Evolutionary conservation across 2,113 vertebrate species (phyloP), one percentile per base, ranked within the genome.

Genomic region (Oncorhynchus kisutch): DNA sequence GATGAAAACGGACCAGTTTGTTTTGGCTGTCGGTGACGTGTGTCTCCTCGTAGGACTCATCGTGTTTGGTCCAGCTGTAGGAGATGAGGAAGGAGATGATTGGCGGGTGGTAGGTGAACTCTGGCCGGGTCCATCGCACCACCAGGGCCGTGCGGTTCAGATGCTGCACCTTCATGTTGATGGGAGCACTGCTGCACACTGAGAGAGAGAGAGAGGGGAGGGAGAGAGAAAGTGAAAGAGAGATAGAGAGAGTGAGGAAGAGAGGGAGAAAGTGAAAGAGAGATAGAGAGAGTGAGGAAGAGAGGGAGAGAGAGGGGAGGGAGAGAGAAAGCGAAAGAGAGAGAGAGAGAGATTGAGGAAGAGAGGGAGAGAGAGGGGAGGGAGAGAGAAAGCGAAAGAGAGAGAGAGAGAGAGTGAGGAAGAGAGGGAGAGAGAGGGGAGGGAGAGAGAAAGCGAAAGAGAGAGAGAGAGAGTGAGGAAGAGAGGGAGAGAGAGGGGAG

Each of bases 91-190:
- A 99, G 91, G 95, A 97, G 87, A 97, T 95, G 91, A 99, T 96
- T 0, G 97, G 97, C 0, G 96, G 97, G 77, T 98, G 96, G 90
- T 99, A 99, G 91, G 95, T 91, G 80, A 91, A 91, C 90, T 97
- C 96, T 0, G 97, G 97, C 27, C 91, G 95, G 64, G 95, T 94
- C 97, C 97, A 99, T 78, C 96, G 95, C 27, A 99, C 96, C 79
- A 97, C 91, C 74, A 99, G 91, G 0, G 96, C 95, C 0, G 96
- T 97, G 87, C 91, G 90, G 85, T 98, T 99, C 75, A 97, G 91
- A 7, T 96, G 97, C 86, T 97, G 97, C 78, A 99, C 96, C 89
- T 98, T 98, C 96, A 99, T 99, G 90, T 96, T 97, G 86, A 96
- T 88, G 0, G 97, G 97, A 6, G 97, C 96, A 12, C 95, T 96